Evolutionary conservation across 2,113 vertebrate genomes (phyloP), one percentile per base, ranked within the genome.

Genomic region (Sardina pilchardus): DNA sequence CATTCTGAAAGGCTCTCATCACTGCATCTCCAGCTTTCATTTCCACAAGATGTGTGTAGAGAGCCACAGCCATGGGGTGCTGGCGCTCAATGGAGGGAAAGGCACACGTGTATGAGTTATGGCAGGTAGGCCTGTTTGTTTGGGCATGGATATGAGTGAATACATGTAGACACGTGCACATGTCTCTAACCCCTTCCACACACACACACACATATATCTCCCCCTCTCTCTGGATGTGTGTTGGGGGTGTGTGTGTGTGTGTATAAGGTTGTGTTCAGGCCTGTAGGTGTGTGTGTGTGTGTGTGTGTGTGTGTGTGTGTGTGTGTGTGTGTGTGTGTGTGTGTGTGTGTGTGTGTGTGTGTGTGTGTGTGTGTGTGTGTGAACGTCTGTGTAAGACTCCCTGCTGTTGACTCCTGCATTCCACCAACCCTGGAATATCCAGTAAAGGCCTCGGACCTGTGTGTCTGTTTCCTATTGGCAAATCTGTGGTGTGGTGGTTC

Each of bases 231-330:
- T 50, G 48, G 12, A 17, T 50, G 48, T 50, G 16, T 36, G n/a
- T 59, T 59, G 4, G 6, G 1, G 56, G 47, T 43, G 47, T 59
- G 10, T 63, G 21, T 43, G 47, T 82, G 26, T 75, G 63, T 56
- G 24, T 56, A 12, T 83, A 71, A 78, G 45, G 86, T 85, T 24
- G 45, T 83, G 81, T 85, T 80, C 87, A 53, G 87, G 87, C 92
- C 90, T 90, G 9, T 47, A 14, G 9, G 0, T 88, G 48, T 63
- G 14, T 86, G 44, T 81, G 86, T 81, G 39, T 87, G 86, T 82
- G 83, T 53, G 45, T 80, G 45, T 86, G 44, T 53, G 30, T n/a
- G 24, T 43, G 48, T 48, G 34, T 39, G 26, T 39, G 24, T 83
- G 17, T 39, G 10, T 59, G 17, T 83, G 9, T 59, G 0, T 36